Evolutionary conservation across 2,113 vertebrate species (phyloP), one percentile per base, ranked within the genome.

Genomic region (Callocephalon fimbriatum): DNA sequence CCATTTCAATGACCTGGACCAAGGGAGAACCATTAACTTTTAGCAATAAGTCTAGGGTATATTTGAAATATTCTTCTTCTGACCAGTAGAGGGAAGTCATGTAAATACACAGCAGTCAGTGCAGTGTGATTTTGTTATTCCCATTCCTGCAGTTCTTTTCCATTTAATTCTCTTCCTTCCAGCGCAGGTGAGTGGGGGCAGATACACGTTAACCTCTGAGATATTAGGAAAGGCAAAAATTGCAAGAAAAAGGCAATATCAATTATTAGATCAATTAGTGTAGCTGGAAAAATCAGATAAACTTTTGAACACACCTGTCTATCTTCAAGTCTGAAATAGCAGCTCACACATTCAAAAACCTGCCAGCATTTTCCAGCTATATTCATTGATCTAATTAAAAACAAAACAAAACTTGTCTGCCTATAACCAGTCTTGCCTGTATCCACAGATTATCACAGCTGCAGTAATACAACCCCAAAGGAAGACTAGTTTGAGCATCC

Each of bases 51-150:
- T 20, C 8, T 16, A 81, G 68, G 72, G 73, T 44, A 6, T 53
- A 62, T 72, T 74, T 75, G 72, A 91, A 94, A 83, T 84, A 84
- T 67, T 70, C 88, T 75, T 42, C 76, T 78, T 72, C 72, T 72
- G 68, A 51, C 96, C 97, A 78, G 95, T 48, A 97, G 94, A 91
- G 95, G 96, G 95, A 92, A 95, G 90, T 88, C 48, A 95, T 8
- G 83, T 84, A 91, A 96, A 74, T 51, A 84, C 40, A 53, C 73
- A 82, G 66, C 70, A 93, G 27, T 10, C 47, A 44, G 56, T 14
- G 21, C 51, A 53, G 21, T 8, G 17, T 0, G 3, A 59, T 74
- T 92, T 78, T 75, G 29, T 67, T 81, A 40, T 35, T 74, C 50
- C 62, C 22, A 25, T 72, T 83, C 42, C 82, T 47, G 8, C 25